Conservation (phyloP, 2,888 invertebrate species). For the Temnothorax unifasciatus region DNA sequence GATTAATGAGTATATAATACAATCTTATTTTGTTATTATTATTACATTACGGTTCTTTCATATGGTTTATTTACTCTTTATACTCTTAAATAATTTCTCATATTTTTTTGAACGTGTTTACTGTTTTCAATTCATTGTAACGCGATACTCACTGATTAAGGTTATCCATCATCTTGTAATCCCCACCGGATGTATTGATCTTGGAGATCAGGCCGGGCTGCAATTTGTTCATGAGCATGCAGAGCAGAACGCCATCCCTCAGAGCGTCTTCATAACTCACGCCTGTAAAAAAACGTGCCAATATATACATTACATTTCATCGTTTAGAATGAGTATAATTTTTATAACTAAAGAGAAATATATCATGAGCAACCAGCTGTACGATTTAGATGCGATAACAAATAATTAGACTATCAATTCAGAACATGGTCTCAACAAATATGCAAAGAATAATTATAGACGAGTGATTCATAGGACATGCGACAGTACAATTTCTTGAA, state of each 20-base stretch:
- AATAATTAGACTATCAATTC: not conserved
- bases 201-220: constrained; percentile 94
- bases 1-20: not conserved
- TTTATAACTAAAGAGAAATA: not conserved
- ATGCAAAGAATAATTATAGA: not conserved
- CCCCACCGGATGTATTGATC: constrained; percentile 94
- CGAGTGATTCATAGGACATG: not conserved
- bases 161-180: constrained; percentile 99
- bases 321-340: not conserved
- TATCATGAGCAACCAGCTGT: not conserved
- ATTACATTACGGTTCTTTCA: not conserved
- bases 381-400: not conserved
- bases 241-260: constrained; percentile 94
- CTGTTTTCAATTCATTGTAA: not conserved
- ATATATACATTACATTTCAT: not conserved
- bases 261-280: constrained; percentile 93
- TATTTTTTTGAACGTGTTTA: not conserved
- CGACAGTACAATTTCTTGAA: not conserved
- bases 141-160: constrained; percentile 92
- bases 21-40: not conserved
- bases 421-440: not conserved
- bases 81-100: not conserved
- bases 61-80: not conserved
- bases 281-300: constrained; percentile 80
- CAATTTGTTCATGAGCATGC: constrained; percentile 96